Conservation (phyloP, 1,140 invertebrate genomes). For the Eulimnadia texana region DNA sequence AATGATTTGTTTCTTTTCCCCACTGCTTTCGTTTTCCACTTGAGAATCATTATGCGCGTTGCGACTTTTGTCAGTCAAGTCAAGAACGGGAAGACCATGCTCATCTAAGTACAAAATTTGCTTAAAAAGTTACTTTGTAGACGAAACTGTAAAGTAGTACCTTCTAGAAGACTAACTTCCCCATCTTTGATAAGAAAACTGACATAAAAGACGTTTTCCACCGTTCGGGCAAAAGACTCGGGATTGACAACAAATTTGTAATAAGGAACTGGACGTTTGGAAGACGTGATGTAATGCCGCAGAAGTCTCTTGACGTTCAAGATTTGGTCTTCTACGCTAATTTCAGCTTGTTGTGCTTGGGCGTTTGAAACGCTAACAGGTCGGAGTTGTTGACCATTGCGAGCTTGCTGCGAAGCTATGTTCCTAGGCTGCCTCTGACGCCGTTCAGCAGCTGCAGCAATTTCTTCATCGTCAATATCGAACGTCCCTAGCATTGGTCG, state of each 20-base stretch:
- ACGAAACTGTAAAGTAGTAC: background rate
- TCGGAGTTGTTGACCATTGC: background rate
- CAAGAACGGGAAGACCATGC: background rate
- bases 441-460: background rate
- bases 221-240: background rate
- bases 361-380: background rate
- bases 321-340: background rate
- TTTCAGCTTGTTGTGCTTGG: background rate
- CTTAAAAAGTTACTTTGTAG: background rate
- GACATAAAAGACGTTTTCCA: constrained; percentile 5
- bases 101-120: background rate
- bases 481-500: background rate
- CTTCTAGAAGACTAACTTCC: background rate
- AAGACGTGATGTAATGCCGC: background rate
- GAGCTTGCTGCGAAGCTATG: background rate
- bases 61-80: background rate
- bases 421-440: background rate
- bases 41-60: background rate
- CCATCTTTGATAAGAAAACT: constrained; percentile 10
- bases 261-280: background rate
- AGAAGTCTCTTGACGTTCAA: background rate
- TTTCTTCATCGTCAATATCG: background rate
- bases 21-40: background rate
- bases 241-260: constrained; percentile 7
- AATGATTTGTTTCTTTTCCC: background rate